A percentile compares a stretch with the other conserved stretches of the same genome.
These are phyloP conservation scores for Andricus quercusramuli DNA, from an alignment of 2,888 invertebrate genomes.

Conservation along the genomic window DNA sequence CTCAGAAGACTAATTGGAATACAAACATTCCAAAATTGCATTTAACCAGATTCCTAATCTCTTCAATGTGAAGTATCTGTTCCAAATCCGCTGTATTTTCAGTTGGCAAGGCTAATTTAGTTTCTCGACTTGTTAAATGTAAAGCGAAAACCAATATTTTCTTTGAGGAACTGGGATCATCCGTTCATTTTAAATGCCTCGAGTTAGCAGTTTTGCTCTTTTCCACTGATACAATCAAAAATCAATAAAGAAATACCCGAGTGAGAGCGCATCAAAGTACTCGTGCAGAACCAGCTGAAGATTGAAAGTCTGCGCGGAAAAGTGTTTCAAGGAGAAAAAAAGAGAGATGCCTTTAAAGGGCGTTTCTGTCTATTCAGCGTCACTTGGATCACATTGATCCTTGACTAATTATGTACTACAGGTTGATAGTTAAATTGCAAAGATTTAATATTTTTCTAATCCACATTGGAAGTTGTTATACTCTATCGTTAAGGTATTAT, in stretches of 20 bases:
- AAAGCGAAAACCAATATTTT: constrained; percentile 19
- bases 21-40: too few relatives aligned
- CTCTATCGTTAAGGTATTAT: constrained; percentile 70
- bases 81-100: not conserved
- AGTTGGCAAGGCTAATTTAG: constrained; percentile 7
- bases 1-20: too few relatives aligned
- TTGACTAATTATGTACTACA: constrained; percentile 68
- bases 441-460: constrained; percentile 80
- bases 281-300: constrained; percentile 24
- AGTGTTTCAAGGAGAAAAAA: constrained; percentile 33
- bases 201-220: constrained; percentile 17
- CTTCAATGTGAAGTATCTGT: not conserved
- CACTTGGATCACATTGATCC: constrained; percentile 81
- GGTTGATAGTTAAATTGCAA: constrained; percentile 63
- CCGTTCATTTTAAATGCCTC: constrained; percentile 10
- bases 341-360: constrained; percentile 39
- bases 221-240: constrained; percentile 18
- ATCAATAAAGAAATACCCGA: constrained; percentile 10
- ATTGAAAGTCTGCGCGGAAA: constrained; percentile 45
- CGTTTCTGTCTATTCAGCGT: constrained; percentile 67
- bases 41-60: too few relatives aligned
- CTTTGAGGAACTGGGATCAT: not conserved
- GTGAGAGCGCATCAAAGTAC: constrained; percentile 11
- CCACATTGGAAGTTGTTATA: constrained; percentile 82
- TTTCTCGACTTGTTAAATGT: not conserved